These are phyloP conservation scores for Chiroxiphia lanceolata DNA, from an alignment of 2,797 vertebrate species.

Conservation along the genomic window DNA sequence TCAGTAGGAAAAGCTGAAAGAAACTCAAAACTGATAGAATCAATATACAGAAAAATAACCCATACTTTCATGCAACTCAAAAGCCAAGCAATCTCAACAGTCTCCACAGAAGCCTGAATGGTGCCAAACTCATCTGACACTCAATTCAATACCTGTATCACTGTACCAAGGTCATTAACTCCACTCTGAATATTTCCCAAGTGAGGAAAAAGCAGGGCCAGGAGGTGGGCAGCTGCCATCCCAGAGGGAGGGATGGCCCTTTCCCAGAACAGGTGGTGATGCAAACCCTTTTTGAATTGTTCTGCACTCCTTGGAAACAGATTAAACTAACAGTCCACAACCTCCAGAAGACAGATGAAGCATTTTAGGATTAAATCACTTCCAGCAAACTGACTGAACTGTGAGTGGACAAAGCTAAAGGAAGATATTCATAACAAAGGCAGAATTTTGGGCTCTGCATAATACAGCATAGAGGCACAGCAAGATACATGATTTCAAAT, in stretches of 20 bases:
- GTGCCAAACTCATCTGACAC: background rate
- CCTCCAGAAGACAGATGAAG: constrained; percentile 8
- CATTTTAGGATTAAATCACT: background rate
- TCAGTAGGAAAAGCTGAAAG: background rate
- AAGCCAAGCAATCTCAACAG: background rate
- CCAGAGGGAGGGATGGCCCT: background rate
- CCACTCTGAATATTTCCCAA: background rate
- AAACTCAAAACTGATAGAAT: background rate
- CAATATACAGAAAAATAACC: background rate
- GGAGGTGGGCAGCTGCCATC: background rate
- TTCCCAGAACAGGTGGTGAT: constrained; percentile 10
- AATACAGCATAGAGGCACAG: background rate
- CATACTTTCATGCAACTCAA: background rate
- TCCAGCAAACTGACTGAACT: constrained; percentile 1
- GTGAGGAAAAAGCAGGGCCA: background rate
- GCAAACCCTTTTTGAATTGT: background rate
- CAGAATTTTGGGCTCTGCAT: background rate
- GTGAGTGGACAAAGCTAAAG: background rate
- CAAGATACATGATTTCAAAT: background rate
- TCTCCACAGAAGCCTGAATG: background rate
- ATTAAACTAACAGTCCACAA: constrained; percentile 5
- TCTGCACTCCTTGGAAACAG: constrained; percentile 21
- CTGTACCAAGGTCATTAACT: background rate
- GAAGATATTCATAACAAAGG: background rate
- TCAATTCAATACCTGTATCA: background rate